Percentiles rank a stretch among this genome's conserved stretches.
Conservation (phyloP, 2,797 vertebrate genomes). For the Acropternis orthonyx region DNA sequence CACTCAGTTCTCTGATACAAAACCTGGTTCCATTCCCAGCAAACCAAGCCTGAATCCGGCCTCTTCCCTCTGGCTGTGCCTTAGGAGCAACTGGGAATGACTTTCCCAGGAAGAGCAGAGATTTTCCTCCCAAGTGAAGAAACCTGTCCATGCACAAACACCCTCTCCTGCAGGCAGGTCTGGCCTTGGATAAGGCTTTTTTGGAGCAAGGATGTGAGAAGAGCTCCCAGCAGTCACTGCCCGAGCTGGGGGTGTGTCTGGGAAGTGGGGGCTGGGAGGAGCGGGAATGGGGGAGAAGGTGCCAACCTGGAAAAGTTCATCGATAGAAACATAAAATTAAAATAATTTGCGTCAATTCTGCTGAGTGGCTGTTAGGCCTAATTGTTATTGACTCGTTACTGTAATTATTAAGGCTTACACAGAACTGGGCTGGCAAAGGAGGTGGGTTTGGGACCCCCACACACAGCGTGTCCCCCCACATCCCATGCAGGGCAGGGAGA, state of each 20-base stretch:
- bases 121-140: neutral
- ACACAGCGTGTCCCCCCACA: rapidly evolving
- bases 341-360: slow-evolving; percentile 74
- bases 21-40: neutral
- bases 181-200: rapidly evolving
- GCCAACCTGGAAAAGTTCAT: slow-evolving; percentile 59
- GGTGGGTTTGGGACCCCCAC: neutral
- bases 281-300: neutral
- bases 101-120: neutral
- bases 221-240: rapidly evolving
- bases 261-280: neutral
- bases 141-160: neutral
- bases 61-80: neutral
- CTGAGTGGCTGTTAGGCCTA: slow-evolving; percentile 73
- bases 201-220: neutral
- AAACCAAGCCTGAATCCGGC: neutral
- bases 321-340: slow-evolving; percentile 74
- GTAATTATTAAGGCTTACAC: slow-evolving; percentile 61
- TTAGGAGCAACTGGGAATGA: neutral
- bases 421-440: neutral
- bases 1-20: neutral
- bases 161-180: neutral
- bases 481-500: rapidly evolving
- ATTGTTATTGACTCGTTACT: slow-evolving; percentile 69
- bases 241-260: rapidly evolving